Percentiles rank a stretch among this genome's conserved stretches.
Evolutionary conservation across 2,888 invertebrate species (phyloP).

Genomic region (Neria commutata): DNA sequence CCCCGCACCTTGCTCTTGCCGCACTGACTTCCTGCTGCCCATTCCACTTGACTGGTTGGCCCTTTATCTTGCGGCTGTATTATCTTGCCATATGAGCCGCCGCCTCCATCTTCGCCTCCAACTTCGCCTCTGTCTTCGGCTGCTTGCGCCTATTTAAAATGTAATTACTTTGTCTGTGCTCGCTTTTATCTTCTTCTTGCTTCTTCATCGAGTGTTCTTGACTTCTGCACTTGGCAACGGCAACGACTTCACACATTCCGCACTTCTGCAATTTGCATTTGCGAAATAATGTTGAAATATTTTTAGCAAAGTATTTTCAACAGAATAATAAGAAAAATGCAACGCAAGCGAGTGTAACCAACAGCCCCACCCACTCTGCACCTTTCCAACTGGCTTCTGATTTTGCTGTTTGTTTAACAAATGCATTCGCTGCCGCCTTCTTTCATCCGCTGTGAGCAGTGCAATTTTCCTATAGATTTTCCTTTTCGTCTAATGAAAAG

Average conservation of each 20-base stretch:
- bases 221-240: slow-evolving; percentile 11
- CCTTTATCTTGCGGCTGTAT: no score
- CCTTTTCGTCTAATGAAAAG: background rate
- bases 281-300: background rate
- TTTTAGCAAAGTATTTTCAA: background rate
- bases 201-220: slow-evolving; percentile 30
- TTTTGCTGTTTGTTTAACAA: background rate
- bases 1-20: background rate
- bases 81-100: background rate
- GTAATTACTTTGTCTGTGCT: slow-evolving; percentile 30
- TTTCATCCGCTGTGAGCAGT: no score
- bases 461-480: background rate
- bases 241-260: background rate
- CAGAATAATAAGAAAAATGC: background rate
- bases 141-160: slow-evolving; percentile 29
- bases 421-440: slow-evolving; percentile 1
- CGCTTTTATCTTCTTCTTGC: background rate
- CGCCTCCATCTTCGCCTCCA: background rate
- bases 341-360: background rate
- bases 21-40: background rate
- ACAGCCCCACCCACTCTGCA: no score
- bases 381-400: background rate
- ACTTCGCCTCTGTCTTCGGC: background rate
- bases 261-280: background rate
- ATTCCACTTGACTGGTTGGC: no score